A percentile compares a stretch with the other conserved stretches of the same genome.
phyloP scores from a whole-genome alignment of 2,113 vertebrate genomes.

The Malaclemys terrapin region DNA sequence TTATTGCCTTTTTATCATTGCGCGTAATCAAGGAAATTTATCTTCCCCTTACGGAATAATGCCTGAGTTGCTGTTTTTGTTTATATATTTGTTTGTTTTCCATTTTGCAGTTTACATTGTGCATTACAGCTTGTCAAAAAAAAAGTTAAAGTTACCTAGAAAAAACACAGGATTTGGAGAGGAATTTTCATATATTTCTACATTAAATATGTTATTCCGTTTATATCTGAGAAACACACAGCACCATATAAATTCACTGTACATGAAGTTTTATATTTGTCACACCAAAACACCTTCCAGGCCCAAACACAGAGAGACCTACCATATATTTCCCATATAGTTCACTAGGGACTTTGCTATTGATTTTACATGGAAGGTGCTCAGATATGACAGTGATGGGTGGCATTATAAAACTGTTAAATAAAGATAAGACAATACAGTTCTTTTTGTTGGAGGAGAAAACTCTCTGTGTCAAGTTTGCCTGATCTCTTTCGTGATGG shows the following conservation, averaged over 20 bases:
- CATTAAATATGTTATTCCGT: not conserved
- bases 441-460: not conserved
- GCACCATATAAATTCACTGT: rapidly evolving
- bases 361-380: not conserved
- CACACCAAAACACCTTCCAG: not conserved
- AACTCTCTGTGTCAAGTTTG: not conserved
- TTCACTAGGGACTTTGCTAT: not conserved
- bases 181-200: not conserved
- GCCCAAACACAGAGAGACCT: not conserved
- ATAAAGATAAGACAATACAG: not conserved
- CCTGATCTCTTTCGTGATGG: not conserved
- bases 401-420: not conserved
- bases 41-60: not conserved
- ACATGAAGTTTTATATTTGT: not conserved
- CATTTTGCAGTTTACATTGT: not conserved
- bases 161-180: not conserved
- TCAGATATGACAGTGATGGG: not conserved
- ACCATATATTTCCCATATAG: not conserved
- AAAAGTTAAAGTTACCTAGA: not conserved
- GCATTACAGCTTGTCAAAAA: not conserved
- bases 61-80: not conserved
- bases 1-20: not conserved
- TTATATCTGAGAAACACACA: not conserved
- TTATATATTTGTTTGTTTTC: not conserved
- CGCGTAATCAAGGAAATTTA: not conserved